Conservation (phyloP, 1,140 invertebrate species). For the Bombus breviceps region DNA sequence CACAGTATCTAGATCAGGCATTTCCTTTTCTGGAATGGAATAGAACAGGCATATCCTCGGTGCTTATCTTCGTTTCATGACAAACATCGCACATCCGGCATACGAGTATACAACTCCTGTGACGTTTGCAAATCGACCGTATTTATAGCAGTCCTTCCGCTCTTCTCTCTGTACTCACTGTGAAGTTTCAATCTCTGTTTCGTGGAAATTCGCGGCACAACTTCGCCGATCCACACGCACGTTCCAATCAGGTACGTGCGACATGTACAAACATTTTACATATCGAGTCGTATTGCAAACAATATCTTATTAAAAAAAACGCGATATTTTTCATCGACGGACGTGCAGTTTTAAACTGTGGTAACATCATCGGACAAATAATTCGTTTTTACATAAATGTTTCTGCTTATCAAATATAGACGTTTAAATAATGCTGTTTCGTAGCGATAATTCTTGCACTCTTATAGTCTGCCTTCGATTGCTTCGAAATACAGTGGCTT, state of each 20-base stretch:
- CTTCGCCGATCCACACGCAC: not conserved
- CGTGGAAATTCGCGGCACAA: constrained; percentile 12
- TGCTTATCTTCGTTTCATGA: constrained; percentile 33
- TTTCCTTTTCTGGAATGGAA: not conserved
- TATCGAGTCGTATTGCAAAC: not conserved
- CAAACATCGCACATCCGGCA: constrained; percentile 23
- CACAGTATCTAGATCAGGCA: not conserved
- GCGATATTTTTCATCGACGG: not conserved
- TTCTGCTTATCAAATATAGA: too few relatives aligned
- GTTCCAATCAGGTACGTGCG: constrained; percentile 13
- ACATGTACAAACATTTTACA: constrained; percentile 1
- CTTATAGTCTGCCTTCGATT: too few relatives aligned
- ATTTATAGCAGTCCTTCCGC: constrained; percentile 45
- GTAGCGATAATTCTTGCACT: not conserved
- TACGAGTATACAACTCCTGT: constrained; percentile 6
- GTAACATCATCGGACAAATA: not conserved
- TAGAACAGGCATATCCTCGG: not conserved
- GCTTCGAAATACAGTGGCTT: not conserved
- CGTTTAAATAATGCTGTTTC: not conserved
- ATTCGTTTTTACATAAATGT: not conserved
- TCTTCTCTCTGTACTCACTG: constrained; percentile 20
- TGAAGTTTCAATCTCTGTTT: constrained; percentile 8
- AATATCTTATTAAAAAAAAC: not conserved
- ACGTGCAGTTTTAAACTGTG: not conserved
- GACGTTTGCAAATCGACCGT: constrained; percentile 43